Conservation (phyloP, 2,113 vertebrate species). For the Loxodonta africana region DNA sequence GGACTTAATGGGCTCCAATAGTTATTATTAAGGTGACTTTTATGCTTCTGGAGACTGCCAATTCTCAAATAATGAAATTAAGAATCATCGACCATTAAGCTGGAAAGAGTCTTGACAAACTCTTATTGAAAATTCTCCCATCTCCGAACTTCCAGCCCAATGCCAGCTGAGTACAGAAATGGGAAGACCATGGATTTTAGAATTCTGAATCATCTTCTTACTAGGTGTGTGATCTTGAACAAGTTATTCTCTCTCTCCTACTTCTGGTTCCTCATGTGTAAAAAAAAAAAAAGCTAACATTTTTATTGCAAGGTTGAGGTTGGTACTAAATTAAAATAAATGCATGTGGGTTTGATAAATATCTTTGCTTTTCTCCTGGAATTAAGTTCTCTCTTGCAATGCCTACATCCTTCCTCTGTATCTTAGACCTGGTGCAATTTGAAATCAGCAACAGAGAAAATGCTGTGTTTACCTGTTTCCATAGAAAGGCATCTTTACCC, state of each 20-base stretch:
- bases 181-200: neutral
- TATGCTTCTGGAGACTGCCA: constrained; percentile 49
- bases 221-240: neutral
- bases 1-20: neutral
- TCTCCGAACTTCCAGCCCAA: neutral
- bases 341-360: neutral
- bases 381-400: neutral
- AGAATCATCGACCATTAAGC: neutral
- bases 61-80: constrained; percentile 58
- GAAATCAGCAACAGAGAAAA: constrained; percentile 42
- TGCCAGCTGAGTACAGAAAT: neutral
- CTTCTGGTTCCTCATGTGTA: neutral
- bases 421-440: neutral
- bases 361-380: neutral
- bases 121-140: neutral
- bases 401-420: neutral
- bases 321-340: neutral
- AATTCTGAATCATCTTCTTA: neutral
- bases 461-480: neutral
- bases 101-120: neutral
- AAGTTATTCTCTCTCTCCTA: neutral
- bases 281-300: neutral
- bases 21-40: constrained; percentile 59
- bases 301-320: neutral
- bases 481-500: neutral